A percentile compares a stretch with the other conserved stretches of the same genome.
Conservation (phyloP, 2,797 vertebrate species). For the Crypturellus tataupa region DNA sequence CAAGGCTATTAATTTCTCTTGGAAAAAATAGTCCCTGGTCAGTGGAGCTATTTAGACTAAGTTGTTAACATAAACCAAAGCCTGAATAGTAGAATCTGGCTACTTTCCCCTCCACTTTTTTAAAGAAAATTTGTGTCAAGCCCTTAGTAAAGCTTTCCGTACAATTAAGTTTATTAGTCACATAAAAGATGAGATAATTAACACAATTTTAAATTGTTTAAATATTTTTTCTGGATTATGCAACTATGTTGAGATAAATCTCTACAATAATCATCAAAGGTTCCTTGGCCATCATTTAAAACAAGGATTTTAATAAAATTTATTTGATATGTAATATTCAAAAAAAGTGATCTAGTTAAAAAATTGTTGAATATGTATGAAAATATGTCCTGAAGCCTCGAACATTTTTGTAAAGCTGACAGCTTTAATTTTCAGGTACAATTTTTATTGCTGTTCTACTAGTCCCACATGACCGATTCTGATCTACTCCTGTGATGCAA, state of each 20-base stretch:
- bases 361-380: not conserved
- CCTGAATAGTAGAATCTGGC: not conserved
- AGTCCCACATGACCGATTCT: not conserved
- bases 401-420: not conserved
- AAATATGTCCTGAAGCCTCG: not conserved
- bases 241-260: not conserved
- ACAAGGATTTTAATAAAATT: not conserved
- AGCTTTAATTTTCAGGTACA: not conserved
- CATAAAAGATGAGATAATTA: not conserved
- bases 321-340: not conserved
- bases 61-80: not conserved
- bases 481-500: not conserved
- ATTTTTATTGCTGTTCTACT: not conserved
- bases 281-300: not conserved
- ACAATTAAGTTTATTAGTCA: not conserved
- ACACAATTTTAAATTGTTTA: not conserved
- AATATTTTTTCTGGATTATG: not conserved
- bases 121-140: not conserved
- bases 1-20: not conserved
- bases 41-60: constrained; percentile 6
- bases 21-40: not conserved
- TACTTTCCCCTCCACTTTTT: not conserved
- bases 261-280: not conserved
- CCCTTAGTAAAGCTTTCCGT: not conserved
- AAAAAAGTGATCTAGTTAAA: not conserved